A percentile compares a stretch with the other conserved stretches of the same genome.
These are phyloP conservation scores for Drosophila gaucha DNA, from an alignment of 2,888 invertebrate genomes.

Conservation along the genomic window DNA sequence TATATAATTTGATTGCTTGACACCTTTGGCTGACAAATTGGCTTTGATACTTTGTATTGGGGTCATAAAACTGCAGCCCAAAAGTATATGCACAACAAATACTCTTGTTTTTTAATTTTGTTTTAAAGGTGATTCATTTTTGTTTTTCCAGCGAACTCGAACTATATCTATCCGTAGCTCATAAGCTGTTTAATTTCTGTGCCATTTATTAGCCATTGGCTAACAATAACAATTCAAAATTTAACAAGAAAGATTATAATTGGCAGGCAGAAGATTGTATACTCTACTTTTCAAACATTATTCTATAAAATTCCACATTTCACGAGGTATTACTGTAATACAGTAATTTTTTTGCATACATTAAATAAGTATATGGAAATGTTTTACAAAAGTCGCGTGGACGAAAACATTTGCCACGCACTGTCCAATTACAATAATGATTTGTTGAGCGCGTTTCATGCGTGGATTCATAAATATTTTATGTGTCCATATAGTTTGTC, in stretches of 20 bases:
- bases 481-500: conserved; percentile 32
- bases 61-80: conserved; percentile 14
- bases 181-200: neutral
- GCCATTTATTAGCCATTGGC: neutral
- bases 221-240: neutral
- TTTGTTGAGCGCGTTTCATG: conserved; percentile 29
- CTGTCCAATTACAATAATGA: conserved; percentile 59
- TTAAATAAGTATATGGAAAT: conserved; percentile 1
- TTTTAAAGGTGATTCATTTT: too few species aligned
- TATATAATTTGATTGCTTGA: conserved; percentile 36
- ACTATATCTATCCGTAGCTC: too few species aligned
- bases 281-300: too few species aligned
- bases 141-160: too few species aligned
- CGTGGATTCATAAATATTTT: conserved; percentile 56
- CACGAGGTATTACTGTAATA: neutral
- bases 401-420: conserved; percentile 15
- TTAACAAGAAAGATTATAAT: neutral
- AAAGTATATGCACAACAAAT: neutral
- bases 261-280: too few species aligned
- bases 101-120: too few species aligned
- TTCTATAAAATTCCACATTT: neutral
- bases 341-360: too few species aligned
- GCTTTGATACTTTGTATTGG: conserved; percentile 20
- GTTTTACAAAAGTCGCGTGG: neutral
- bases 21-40: conserved; percentile 35